Conservation (phyloP, 2,888 invertebrate genomes). For the Nomada ruficornis region DNA sequence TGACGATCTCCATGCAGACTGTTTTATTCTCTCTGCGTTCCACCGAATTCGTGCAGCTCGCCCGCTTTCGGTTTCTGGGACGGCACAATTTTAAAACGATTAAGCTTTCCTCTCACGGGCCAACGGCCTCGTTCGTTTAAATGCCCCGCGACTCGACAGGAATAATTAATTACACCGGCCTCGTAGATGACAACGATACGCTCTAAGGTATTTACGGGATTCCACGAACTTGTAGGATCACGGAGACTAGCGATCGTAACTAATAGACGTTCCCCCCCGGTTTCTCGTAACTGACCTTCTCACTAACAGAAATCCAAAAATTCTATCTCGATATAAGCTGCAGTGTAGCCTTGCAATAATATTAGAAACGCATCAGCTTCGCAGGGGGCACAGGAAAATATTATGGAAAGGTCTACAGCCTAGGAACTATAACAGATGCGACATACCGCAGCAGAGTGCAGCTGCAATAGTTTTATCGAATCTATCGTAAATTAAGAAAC, state of each 20-base stretch:
- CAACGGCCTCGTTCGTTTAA: slow-evolving; percentile 56
- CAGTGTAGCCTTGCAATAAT: too few species aligned
- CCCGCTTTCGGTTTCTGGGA: slow-evolving; percentile 35
- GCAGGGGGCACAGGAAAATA: neutral
- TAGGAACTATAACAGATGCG: neutral
- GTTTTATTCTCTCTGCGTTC: slow-evolving; percentile 2
- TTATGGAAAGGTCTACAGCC: neutral
- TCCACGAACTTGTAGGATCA: slow-evolving; percentile 51
- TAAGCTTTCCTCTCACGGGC: slow-evolving; percentile 44
- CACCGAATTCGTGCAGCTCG: neutral
- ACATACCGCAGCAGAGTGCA: neutral
- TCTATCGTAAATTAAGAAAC: slow-evolving; percentile 3
- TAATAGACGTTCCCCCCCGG: slow-evolving; percentile 18
- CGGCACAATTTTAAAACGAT: slow-evolving; percentile 51
- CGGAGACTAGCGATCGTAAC: slow-evolving; percentile 23
- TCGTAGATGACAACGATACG: slow-evolving; percentile 34
- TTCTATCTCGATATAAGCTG: neutral
- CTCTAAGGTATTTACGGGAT: slow-evolving; percentile 48
- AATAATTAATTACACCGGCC: slow-evolving; percentile 61
- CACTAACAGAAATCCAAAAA: neutral
- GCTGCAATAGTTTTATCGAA: neutral
- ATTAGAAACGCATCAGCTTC: too few species aligned
- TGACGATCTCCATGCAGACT: slow-evolving; percentile 1
- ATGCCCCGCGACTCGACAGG: slow-evolving; percentile 41
- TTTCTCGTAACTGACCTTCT: slow-evolving; percentile 7